phyloP scores from a whole-genome alignment of 2,888 invertebrate genomes.

The Tholera decimalis region DNA sequence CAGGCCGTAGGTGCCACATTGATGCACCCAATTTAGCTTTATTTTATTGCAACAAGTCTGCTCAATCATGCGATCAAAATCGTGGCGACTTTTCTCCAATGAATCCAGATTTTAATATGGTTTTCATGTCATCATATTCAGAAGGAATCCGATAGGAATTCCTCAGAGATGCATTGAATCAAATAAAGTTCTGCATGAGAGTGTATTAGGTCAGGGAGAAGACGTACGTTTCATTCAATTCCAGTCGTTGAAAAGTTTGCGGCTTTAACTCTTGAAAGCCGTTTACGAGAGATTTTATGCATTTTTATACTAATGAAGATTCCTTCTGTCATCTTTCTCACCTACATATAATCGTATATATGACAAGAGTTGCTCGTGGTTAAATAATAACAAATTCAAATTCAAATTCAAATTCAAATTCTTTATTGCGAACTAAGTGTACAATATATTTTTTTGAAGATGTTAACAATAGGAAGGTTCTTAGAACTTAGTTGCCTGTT shows the following conservation, averaged over 20 bases:
- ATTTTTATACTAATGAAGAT: background rate
- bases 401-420: no score
- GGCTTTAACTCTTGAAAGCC: background rate
- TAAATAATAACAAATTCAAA: no score
- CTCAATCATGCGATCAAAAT: constrained; percentile 20
- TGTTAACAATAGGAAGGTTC: no score
- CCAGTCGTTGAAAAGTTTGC: background rate
- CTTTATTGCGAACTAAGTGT: no score
- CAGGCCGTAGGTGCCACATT: background rate
- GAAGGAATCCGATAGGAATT: constrained; percentile 7
- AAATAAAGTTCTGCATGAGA: constrained; percentile 14
- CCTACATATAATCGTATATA: background rate
- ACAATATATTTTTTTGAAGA: no score
- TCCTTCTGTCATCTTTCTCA: background rate
- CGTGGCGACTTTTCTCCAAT: constrained; percentile 5
- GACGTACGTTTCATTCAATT: background rate
- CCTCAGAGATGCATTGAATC: constrained; percentile 13
- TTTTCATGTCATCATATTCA: constrained; percentile 28
- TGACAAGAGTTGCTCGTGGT: no score
- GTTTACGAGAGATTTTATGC: background rate
- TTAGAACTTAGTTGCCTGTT: no score
- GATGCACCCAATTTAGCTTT: background rate
- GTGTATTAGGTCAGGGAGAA: constrained; percentile 3
- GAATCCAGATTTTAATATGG: constrained; percentile 10
- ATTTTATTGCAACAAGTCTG: constrained; percentile 23